These are phyloP conservation scores for Climacteris rufus DNA, from an alignment of 2,113 vertebrate species.

Conservation along the genomic window DNA sequence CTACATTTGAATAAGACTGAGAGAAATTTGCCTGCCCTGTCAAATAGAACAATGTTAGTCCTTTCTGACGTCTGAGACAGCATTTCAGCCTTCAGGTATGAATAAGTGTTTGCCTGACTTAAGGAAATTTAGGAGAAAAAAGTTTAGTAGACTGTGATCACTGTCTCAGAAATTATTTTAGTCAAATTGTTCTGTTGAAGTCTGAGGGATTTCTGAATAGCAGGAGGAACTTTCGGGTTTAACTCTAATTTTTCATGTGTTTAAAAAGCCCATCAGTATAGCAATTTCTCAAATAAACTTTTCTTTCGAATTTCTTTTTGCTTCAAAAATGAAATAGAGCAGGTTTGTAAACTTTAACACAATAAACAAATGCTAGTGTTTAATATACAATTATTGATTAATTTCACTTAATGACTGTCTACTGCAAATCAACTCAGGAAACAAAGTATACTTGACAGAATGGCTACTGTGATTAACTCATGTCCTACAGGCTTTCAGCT, in stretches of 20 bases:
- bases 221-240: background rate
- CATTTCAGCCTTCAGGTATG: background rate
- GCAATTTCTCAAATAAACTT: background rate
- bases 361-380: background rate
- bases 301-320: background rate
- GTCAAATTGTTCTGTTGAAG: background rate
- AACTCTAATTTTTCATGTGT: background rate
- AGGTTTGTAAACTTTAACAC: conserved; percentile 19
- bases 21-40: background rate
- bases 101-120: background rate
- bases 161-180: background rate
- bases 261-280: background rate
- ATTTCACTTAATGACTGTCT: conserved; percentile 12
- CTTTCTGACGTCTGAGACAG: background rate
- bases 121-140: background rate
- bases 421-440: conserved; percentile 40
- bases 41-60: background rate
- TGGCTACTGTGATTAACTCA: background rate
- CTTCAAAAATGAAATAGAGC: background rate
- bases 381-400: conserved; percentile 43
- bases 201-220: background rate
- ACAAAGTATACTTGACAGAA: background rate
- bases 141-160: background rate
- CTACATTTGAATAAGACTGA: background rate
- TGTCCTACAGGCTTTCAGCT: background rate